A percentile compares a stretch with the other conserved stretches of the same genome.
phyloP scores from a whole-genome alignment of 2,888 invertebrate species.

The Steromphala cineraria region DNA sequence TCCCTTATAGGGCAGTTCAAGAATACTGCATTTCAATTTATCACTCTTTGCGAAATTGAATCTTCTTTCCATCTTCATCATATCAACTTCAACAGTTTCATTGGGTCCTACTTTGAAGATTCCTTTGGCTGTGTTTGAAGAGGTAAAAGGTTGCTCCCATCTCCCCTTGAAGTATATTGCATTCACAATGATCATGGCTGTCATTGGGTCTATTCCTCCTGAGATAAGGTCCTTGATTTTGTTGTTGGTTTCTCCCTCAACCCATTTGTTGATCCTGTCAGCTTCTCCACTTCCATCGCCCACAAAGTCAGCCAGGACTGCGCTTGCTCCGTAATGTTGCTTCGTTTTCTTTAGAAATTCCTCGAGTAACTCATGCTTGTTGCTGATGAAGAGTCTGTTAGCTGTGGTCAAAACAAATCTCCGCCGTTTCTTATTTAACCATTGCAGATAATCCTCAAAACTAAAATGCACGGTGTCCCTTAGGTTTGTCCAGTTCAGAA shows the following conservation, averaged over 20 bases:
- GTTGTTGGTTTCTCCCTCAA: constrained; percentile 85
- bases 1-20: constrained; percentile 83
- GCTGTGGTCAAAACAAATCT: constrained; percentile 58
- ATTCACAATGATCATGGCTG: constrained; percentile 75
- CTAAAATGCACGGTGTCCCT: constrained; percentile 20
- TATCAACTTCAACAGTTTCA: constrained; percentile 81
- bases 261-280: constrained; percentile 85
- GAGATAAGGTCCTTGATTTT: constrained; percentile 87
- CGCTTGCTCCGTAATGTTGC: constrained; percentile 28
- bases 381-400: constrained; percentile 58
- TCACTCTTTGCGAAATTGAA: constrained; percentile 77
- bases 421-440: constrained; percentile 40
- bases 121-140: constrained; percentile 44
- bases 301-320: constrained; percentile 67
- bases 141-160: constrained; percentile 79
- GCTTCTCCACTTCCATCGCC: constrained; percentile 69
- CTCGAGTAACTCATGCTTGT: constrained; percentile 42
- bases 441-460: constrained; percentile 40
- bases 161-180: constrained; percentile 77
- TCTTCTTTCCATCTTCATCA: constrained; percentile 77
- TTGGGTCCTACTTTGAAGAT: constrained; percentile 76
- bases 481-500: constrained; percentile 35
- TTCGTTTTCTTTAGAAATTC: constrained; percentile 43
- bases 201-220: constrained; percentile 63
- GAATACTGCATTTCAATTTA: constrained; percentile 83